Conservation (phyloP, 2,797 vertebrate genomes). For the Molossus molossus region DNA sequence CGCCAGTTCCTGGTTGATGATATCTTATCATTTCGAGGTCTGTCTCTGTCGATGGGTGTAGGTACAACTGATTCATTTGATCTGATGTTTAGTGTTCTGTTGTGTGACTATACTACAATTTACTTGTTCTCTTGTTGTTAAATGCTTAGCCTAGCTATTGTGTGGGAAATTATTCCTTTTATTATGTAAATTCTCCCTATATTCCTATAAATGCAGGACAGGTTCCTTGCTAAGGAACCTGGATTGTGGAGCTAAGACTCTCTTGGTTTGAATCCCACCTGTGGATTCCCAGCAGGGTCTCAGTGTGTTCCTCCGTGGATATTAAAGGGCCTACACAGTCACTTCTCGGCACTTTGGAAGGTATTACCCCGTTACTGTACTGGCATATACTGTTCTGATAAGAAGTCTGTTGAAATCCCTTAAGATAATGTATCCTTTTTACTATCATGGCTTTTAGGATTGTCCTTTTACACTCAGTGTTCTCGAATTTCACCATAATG, state of each 20-base stretch:
- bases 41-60: neutral
- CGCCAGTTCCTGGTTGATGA: neutral
- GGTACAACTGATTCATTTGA: neutral
- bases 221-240: neutral
- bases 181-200: neutral
- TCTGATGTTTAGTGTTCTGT: neutral
- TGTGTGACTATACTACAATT: neutral
- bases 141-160: neutral
- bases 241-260: neutral
- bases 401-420: conserved; percentile 60
- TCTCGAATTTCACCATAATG: neutral
- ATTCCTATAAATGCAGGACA: neutral
- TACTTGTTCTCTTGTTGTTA: neutral
- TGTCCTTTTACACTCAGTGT: conserved; percentile 35
- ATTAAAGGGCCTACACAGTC: neutral
- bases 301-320: neutral
- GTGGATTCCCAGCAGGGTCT: neutral
- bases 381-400: conserved; percentile 53
- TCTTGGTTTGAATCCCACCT: neutral
- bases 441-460: conserved; percentile 21
- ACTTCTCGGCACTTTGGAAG: neutral
- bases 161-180: neutral
- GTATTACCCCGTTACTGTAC: neutral
- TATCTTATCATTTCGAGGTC: conserved; percentile 28
- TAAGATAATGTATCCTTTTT: conserved; percentile 68